Percentiles rank a stretch among this genome's conserved stretches.
Conservation (phyloP, 2,888 invertebrate species). For the Drosophila emarginata region DNA sequence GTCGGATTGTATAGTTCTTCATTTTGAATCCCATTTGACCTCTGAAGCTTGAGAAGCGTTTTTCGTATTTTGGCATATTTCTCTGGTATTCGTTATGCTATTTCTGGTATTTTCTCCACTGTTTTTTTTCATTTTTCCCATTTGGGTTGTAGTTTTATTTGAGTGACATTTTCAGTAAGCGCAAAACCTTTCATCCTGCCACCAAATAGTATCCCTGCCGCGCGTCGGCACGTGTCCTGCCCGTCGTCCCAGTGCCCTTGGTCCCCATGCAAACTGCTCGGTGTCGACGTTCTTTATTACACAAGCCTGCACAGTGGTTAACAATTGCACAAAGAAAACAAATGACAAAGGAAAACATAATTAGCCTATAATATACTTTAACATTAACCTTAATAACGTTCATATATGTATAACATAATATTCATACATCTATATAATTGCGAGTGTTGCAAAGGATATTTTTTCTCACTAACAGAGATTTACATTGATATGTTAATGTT, state of each 20-base stretch:
- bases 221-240: conserved; percentile 16
- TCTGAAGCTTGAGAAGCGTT: conserved; percentile 10
- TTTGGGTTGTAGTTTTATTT: conserved; percentile 57
- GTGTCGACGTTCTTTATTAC: conserved; percentile 58
- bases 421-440: too few species aligned
- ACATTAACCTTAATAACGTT: too few species aligned
- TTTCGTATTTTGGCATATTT: conserved; percentile 44
- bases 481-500: too few species aligned
- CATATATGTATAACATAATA: too few species aligned
- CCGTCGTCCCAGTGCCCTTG: neutral
- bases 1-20: conserved; percentile 4
- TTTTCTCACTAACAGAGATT: too few species aligned
- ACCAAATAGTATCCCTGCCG: neutral
- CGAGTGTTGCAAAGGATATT: too few species aligned
- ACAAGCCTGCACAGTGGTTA: conserved; percentile 53
- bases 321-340: neutral
- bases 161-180: conserved; percentile 59
- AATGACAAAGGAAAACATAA: too few species aligned
- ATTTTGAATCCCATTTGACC: neutral
- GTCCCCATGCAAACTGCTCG: neutral
- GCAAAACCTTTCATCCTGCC: conserved; percentile 14
- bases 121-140: conserved; percentile 46
- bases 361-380: too few species aligned
- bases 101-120: conserved; percentile 24
- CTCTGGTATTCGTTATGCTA: conserved; percentile 26